Conservation (phyloP, 2,797 vertebrate species). For the Carduelis carduelis region DNA sequence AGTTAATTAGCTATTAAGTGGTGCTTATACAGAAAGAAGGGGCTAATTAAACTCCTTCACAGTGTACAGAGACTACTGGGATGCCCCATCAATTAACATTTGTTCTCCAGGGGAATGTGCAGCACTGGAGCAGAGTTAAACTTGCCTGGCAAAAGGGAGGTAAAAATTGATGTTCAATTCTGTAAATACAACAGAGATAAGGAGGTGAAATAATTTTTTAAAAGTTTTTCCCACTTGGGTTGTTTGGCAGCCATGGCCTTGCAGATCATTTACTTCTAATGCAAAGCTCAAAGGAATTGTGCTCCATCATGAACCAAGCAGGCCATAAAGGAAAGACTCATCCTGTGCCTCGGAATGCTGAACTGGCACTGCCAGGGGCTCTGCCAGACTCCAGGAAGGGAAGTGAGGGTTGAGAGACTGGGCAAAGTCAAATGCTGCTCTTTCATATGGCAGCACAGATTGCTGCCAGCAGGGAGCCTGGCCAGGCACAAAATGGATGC, state of each 20-base stretch:
- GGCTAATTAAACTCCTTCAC: neutral
- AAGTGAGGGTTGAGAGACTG: neutral
- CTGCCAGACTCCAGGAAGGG: neutral
- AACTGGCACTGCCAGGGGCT: neutral
- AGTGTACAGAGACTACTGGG: neutral
- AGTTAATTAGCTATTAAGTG: neutral
- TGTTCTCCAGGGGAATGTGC: neutral
- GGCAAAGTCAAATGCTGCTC: neutral
- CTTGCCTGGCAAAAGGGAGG: neutral
- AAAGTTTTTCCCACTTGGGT: neutral
- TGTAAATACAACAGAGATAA: neutral
- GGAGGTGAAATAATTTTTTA: neutral
- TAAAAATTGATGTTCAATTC: neutral
- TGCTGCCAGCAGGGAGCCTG: conserved; percentile 5
- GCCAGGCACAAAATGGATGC: neutral
- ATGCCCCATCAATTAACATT: neutral
- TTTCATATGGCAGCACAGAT: neutral
- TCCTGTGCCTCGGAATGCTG: neutral
- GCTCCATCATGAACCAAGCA: neutral
- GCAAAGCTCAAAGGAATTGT: neutral
- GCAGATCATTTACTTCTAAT: neutral
- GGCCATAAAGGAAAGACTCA: neutral
- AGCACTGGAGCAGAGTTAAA: neutral
- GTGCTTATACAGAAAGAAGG: neutral
- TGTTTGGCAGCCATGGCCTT: neutral